Conservation (phyloP, 1,140 invertebrate genomes). For the Streblospio benedicti region DNA sequence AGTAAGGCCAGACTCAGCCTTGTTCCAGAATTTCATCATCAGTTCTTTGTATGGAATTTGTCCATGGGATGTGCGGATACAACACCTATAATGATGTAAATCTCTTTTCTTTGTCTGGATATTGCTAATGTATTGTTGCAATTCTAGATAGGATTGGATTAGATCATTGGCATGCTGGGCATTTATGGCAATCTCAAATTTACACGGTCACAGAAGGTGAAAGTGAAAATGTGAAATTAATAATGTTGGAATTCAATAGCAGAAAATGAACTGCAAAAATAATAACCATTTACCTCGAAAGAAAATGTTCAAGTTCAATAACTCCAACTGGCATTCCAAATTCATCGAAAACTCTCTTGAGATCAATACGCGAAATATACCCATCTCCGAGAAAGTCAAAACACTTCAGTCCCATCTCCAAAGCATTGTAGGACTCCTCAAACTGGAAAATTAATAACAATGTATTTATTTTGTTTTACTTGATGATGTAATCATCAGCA, state of each 20-base stretch:
- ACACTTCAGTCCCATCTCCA: constrained; percentile 31
- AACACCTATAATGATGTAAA: constrained; percentile 22
- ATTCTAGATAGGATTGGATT: no score
- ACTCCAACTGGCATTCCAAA: constrained; percentile 34
- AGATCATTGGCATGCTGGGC: no score
- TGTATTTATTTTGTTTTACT: not conserved
- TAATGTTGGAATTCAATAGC: no score
- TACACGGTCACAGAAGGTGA: no score
- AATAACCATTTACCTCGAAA: constrained; percentile 27
- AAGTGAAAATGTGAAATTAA: no score
- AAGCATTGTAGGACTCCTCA: constrained; percentile 32
- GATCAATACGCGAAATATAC: constrained; percentile 31
- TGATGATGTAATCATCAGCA: not conserved
- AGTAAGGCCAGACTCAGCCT: constrained; percentile 24
- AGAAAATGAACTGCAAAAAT: no score
- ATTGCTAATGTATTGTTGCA: no score
- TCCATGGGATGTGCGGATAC: constrained; percentile 25
- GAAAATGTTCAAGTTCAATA: constrained; percentile 27
- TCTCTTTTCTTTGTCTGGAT: no score
- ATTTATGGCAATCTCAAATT: no score
- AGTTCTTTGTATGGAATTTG: constrained; percentile 33
- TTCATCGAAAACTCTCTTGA: constrained; percentile 33
- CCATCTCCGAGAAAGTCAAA: constrained; percentile 36
- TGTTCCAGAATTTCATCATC: constrained; percentile 27
- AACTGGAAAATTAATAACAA: constrained; percentile 28